Percentiles rank a stretch among this genome's conserved stretches.
Conservation (phyloP, 2,888 invertebrate species). For the Lasioglossum villosulum region DNA sequence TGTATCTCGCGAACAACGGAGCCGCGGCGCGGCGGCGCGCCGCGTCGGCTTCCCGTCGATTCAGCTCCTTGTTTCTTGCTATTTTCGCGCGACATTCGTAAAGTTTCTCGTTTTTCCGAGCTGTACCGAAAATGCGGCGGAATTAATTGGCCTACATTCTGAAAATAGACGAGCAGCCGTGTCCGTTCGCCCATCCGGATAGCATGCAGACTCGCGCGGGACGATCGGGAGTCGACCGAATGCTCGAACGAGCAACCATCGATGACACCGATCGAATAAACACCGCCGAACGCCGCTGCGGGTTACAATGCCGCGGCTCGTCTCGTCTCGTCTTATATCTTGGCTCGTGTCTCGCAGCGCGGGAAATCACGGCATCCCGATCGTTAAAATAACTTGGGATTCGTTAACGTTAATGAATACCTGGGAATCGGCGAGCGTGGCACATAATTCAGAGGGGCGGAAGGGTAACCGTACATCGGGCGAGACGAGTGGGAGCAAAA, state of each 20-base stretch:
- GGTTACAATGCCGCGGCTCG: background rate
- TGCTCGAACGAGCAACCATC: slow-evolving; percentile 2
- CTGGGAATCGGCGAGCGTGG: slow-evolving; percentile 79
- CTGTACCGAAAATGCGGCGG: slow-evolving; percentile 70
- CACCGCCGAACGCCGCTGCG: background rate
- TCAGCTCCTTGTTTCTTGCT: slow-evolving; percentile 56
- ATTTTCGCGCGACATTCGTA: slow-evolving; percentile 70
- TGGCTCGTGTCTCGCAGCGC: background rate
- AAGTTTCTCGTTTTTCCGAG: slow-evolving; percentile 71
- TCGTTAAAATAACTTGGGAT: slow-evolving; percentile 77
- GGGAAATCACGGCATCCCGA: slow-evolving; percentile 20
- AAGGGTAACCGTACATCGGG: slow-evolving; percentile 14
- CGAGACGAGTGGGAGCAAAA: background rate
- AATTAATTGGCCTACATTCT: slow-evolving; percentile 78
- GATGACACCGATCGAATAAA: slow-evolving; percentile 3
- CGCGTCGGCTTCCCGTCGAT: slow-evolving; percentile 51
- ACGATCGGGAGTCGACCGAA: slow-evolving; percentile 4
- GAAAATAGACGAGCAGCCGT: slow-evolving; percentile 69
- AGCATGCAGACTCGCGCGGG: background rate
- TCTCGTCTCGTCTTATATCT: background rate
- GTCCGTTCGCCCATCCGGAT: slow-evolving; percentile 18
- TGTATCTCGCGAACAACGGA: background rate
- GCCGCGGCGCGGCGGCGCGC: background rate
- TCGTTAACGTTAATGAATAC: slow-evolving; percentile 82
- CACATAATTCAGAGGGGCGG: slow-evolving; percentile 75